Evolutionary conservation across 1,140 invertebrate genomes (phyloP), one percentile per base, ranked within the genome.

Genomic region (Rhizoglyphus robini): DNA sequence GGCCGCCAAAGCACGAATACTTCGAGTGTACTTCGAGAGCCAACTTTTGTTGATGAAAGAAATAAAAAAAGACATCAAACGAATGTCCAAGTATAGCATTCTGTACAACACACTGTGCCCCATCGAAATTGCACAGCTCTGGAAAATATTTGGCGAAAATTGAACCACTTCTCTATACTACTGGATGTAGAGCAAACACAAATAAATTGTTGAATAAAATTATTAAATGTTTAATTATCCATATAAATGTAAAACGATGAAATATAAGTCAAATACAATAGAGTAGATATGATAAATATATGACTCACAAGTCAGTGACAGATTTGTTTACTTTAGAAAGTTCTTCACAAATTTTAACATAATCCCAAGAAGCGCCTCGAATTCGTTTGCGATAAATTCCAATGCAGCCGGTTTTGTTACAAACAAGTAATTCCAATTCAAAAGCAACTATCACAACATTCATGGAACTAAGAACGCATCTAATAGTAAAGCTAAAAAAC

Each of bases 1-100:
- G 15, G 88, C 87, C 5, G 81, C 84, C 70, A 79, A 81, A 27
- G 11, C 31, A 5, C 31, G 34, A 20, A 46, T 63, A 18, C 3
- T 15, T 5, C 61, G 61, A 32, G 18, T 41, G 36, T 41, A 41
- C 36, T 41, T n/a, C n/a, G n/a, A n/a, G n/a, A n/a, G n/a, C n/a
- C n/a, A n/a, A n/a, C n/a, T n/a, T n/a, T n/a, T n/a, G n/a, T n/a
- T n/a, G n/a, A n/a, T n/a, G n/a, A n/a, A n/a, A n/a, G n/a, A n/a
- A n/a, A n/a, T n/a, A 11, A 41, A 11, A 18, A 41, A 41, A 11
- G 36, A 41, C 36, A 41, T 18, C 36, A 41, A 18, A 41, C 8
- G 8, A 11, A 11, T 41, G 18, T 41, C 36, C 8, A 8, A 41
- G 18, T 41, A 41, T 41, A 41, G 8, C 18, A 18, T 41, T 18